Conservation (phyloP, 2,113 vertebrate genomes). For the Brevimyrus niger region DNA sequence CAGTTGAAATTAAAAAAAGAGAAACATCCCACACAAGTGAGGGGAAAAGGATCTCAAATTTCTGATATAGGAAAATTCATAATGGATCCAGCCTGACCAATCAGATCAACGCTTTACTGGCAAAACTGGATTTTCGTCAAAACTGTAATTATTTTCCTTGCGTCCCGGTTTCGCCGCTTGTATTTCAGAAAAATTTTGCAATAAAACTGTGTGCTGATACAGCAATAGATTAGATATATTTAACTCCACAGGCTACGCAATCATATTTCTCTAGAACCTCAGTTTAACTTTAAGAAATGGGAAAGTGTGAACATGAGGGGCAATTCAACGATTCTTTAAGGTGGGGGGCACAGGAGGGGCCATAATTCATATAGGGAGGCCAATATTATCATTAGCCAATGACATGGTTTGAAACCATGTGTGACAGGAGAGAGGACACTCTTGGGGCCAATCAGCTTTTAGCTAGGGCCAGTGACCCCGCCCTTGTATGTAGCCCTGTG, state of each 20-base stretch:
- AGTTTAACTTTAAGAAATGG: not conserved
- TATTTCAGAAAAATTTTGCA: not conserved
- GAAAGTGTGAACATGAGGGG: not conserved
- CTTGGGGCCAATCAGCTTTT: not conserved
- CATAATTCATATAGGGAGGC: not conserved
- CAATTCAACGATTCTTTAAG: not conserved
- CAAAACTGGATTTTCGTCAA: not conserved
- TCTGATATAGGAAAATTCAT: not conserved
- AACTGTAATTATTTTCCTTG: not conserved
- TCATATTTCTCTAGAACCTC: not conserved
- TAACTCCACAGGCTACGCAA: not conserved
- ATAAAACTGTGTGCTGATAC: not conserved
- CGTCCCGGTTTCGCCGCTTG: not conserved
- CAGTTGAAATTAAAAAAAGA: not conserved
- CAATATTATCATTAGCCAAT: not conserved
- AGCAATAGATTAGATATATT: not conserved
- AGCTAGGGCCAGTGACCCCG: not conserved
- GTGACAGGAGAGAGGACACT: not conserved
- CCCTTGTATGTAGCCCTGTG: not conserved
- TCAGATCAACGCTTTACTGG: not conserved
- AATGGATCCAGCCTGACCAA: not conserved
- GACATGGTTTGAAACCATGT: not conserved
- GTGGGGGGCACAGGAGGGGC: not conserved
- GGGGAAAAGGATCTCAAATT: not conserved
- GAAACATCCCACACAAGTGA: not conserved